phyloP scores from a whole-genome alignment of 2,113 vertebrate species.

The Cheilinus undulatus region DNA sequence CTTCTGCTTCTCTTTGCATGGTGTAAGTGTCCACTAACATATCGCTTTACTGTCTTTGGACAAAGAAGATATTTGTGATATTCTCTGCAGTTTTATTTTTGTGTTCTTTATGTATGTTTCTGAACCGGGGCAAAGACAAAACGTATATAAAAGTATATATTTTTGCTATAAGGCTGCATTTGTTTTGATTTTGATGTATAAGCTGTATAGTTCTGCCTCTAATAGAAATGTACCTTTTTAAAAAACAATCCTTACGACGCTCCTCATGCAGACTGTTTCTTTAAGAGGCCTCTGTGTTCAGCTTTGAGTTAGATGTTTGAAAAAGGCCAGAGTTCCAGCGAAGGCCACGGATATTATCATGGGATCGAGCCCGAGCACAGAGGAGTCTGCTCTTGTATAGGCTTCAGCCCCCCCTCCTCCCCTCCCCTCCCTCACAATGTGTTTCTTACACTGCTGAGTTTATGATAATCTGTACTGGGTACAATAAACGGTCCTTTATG shows the following conservation, averaged over 20 bases:
- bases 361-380: slow-evolving; percentile 22
- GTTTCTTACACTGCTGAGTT: slow-evolving; percentile 92
- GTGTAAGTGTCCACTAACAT: slow-evolving; percentile 74
- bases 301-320: slow-evolving; percentile 25
- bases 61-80: slow-evolving; percentile 77
- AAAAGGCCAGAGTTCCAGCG: slow-evolving; percentile 32
- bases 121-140: slow-evolving; percentile 67
- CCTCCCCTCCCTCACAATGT: slow-evolving; percentile 74
- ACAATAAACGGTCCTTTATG: slow-evolving; percentile 92
- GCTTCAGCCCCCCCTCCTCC: slow-evolving; percentile 47
- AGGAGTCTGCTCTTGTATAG: slow-evolving; percentile 78
- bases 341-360: slow-evolving; percentile 31
- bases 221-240: slow-evolving; percentile 68
- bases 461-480: slow-evolving; percentile 96
- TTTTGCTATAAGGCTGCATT: slow-evolving; percentile 86
- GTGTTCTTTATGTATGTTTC: slow-evolving; percentile 59
- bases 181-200: slow-evolving; percentile 81
- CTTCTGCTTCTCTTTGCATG: slow-evolving; percentile 80
- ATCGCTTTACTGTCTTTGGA: slow-evolving; percentile 77
- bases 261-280: slow-evolving; percentile 63
- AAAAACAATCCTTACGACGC: slow-evolving; percentile 50
- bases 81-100: slow-evolving; percentile 73
- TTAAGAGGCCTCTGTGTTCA: slow-evolving; percentile 47
- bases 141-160: slow-evolving; percentile 84
- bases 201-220: slow-evolving; percentile 81